phyloP scores from a whole-genome alignment of 1,140 invertebrate species.

The Hesperophylax magnus region DNA sequence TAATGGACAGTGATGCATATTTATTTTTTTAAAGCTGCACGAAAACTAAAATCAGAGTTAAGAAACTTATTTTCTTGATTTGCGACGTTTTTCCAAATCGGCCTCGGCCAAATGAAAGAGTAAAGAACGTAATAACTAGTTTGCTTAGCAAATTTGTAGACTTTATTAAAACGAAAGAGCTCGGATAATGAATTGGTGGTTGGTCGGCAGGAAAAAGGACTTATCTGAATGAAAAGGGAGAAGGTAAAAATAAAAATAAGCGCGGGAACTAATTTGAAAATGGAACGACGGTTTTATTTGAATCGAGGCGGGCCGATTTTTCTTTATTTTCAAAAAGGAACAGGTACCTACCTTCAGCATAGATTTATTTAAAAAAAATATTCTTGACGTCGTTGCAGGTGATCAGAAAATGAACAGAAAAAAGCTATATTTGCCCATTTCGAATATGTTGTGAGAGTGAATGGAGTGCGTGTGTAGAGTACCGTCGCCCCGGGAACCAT shows the following conservation, averaged over 20 bases:
- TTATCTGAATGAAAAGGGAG: not conserved
- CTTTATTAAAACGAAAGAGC: constrained; percentile 33
- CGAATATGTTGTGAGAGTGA: too few species aligned
- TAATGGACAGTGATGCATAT: too few species aligned
- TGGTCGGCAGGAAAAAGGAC: constrained; percentile 23
- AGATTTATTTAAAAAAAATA: too few species aligned
- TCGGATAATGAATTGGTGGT: constrained; percentile 34
- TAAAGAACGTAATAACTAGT: constrained; percentile 31
- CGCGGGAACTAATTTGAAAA: constrained; percentile 31
- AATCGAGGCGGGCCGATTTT: not conserved
- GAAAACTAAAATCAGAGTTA: too few species aligned
- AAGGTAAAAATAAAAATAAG: constrained; percentile 16
- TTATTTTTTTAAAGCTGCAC: too few species aligned
- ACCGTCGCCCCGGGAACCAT: too few species aligned
- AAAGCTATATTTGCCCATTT: too few species aligned
- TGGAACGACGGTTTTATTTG: constrained; percentile 17
- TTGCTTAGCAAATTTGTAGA: constrained; percentile 37
- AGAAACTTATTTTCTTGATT: not conserved
- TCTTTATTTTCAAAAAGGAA: too few species aligned
- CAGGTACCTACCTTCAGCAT: too few species aligned
- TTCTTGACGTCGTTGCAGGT: too few species aligned
- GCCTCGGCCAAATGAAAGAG: not conserved
- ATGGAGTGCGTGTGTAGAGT: too few species aligned
- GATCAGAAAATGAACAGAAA: too few species aligned
- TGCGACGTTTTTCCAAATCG: constrained; percentile 1